phyloP scores from a whole-genome alignment of 2,888 invertebrate species.

The Caenorhabditis sinica region DNA sequence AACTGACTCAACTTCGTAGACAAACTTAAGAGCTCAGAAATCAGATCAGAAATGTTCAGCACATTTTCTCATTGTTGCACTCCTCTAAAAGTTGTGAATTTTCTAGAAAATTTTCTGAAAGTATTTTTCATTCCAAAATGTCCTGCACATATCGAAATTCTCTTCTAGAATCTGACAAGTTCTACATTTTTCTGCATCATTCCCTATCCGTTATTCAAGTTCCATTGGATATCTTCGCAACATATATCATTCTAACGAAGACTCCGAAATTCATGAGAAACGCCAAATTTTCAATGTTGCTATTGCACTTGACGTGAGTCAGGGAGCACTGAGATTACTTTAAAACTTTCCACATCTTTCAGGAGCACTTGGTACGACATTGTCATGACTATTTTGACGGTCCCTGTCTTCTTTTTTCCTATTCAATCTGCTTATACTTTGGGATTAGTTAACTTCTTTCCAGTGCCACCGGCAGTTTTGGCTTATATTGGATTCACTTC shows the following conservation, averaged over 20 bases:
- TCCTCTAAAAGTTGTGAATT: not conserved
- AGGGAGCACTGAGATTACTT: not conserved
- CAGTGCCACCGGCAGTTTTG: not conserved
- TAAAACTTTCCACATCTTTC: not conserved
- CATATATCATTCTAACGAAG: not conserved
- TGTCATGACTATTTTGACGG: not conserved
- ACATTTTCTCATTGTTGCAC: not conserved
- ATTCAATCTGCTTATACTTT: not conserved
- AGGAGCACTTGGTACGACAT: not conserved
- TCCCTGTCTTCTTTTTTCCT: not conserved
- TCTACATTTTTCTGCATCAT: not conserved
- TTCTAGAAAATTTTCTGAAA: not conserved
- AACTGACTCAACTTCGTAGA: too few relatives aligned
- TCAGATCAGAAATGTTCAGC: too few relatives aligned
- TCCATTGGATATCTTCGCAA: not conserved
- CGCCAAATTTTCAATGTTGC: slow-evolving; percentile 12
- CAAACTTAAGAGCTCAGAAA: too few relatives aligned
- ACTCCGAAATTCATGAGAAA: slow-evolving; percentile 6
- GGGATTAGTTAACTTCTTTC: not conserved
- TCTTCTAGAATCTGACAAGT: not conserved
- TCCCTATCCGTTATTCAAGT: not conserved
- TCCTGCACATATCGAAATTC: not conserved
- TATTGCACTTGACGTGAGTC: slow-evolving; percentile 15
- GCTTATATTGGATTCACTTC: not conserved
- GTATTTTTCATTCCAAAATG: not conserved